Conservation (phyloP, 2,888 invertebrate genomes). For the Lasioglossum pauxillum region DNA sequence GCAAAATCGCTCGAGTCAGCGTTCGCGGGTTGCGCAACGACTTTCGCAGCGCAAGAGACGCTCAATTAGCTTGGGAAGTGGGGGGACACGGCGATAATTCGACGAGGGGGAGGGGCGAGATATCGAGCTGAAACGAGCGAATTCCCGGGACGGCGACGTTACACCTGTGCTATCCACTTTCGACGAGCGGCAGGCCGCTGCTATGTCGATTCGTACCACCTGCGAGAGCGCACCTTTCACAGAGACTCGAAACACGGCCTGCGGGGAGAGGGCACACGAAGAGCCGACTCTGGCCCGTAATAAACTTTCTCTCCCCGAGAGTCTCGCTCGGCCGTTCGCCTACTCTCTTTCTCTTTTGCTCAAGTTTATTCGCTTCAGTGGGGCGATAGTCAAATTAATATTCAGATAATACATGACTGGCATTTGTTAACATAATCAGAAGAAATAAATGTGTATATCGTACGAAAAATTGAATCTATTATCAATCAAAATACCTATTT, state of each 20-base stretch:
- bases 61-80: not conserved
- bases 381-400: not conserved
- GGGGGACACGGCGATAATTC: not conserved
- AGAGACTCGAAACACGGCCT: not conserved
- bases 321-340: slow-evolving; percentile 13
- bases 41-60: slow-evolving; percentile 5
- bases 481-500: no score
- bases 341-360: not conserved
- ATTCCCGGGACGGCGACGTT: slow-evolving; percentile 41
- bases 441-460: no score
- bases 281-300: slow-evolving; percentile 59
- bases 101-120: not conserved
- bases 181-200: slow-evolving; percentile 37
- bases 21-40: slow-evolving; percentile 8
- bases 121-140: slow-evolving; percentile 31
- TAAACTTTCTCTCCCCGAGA: slow-evolving; percentile 69
- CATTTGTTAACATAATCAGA: no score
- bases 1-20: not conserved
- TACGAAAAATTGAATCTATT: no score
- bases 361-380: not conserved
- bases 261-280: slow-evolving; percentile 33
- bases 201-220: slow-evolving; percentile 65
- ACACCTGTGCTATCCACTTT: slow-evolving; percentile 67
- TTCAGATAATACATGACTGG: no score
- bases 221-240: slow-evolving; percentile 62